Percentiles rank a stretch among this genome's conserved stretches.
These are phyloP conservation scores for Laspeyria flexula DNA, from an alignment of 2,888 invertebrate genomes.

Conservation along the genomic window DNA sequence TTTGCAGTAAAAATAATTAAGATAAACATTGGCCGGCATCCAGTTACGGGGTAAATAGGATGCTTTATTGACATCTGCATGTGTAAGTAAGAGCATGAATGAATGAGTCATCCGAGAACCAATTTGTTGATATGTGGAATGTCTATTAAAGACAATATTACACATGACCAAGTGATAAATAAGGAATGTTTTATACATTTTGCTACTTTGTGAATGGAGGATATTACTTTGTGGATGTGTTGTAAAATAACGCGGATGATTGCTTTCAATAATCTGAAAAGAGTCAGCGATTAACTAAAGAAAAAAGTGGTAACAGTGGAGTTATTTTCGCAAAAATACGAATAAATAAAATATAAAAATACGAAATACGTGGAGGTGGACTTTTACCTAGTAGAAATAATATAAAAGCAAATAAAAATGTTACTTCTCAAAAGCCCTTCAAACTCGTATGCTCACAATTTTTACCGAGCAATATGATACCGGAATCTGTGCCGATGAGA, in stretches of 20 bases:
- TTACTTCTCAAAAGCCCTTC: slow-evolving; percentile 7
- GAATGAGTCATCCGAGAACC: slow-evolving; percentile 27
- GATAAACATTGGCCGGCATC: slow-evolving; percentile 46
- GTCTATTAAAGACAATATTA: slow-evolving; percentile 14
- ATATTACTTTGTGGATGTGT: too few relatives aligned
- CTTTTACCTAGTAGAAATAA: too few relatives aligned
- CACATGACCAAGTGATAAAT: neutral
- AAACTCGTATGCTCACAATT: slow-evolving; percentile 20
- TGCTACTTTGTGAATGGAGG: neutral
- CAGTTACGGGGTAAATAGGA: slow-evolving; percentile 43
- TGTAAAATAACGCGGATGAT: too few relatives aligned
- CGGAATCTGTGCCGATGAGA: slow-evolving; percentile 63
- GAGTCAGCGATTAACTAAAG: too few relatives aligned
- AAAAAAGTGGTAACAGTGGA: too few relatives aligned
- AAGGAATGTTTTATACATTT: neutral
- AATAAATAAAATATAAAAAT: too few relatives aligned
- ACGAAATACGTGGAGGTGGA: too few relatives aligned
- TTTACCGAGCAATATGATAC: slow-evolving; percentile 63
- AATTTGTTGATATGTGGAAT: slow-evolving; percentile 28
- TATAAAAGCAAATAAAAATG: neutral
- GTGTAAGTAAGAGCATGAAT: slow-evolving; percentile 27
- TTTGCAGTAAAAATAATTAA: slow-evolving; percentile 45
- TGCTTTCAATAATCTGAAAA: too few relatives aligned
- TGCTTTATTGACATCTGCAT: slow-evolving; percentile 33
- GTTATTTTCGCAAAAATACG: too few relatives aligned